Evolutionary conservation across 2,888 invertebrate genomes (phyloP), one percentile per base, ranked within the genome.

Genomic region (Coelopa pilipes): DNA sequence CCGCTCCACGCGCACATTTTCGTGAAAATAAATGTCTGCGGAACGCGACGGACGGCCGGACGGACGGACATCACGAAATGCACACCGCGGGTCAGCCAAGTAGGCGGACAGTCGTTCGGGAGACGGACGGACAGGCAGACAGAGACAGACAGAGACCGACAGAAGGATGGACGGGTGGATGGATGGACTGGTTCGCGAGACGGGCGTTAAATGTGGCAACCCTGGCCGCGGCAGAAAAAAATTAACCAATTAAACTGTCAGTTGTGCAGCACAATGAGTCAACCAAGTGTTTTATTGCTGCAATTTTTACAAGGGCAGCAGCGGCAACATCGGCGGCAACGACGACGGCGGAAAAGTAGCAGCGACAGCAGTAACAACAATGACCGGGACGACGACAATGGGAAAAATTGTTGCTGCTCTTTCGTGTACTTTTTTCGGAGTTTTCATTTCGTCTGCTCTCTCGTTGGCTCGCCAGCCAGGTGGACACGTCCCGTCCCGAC

Each of bases 241-340:
- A 81, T 82, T 80, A 81, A 83, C 83, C 83, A 83, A 83, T 83
- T 83, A 83, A 83, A 83, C 84, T 84, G 84, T 84, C 84, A 83
- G 83, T 82, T 81, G 80, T 84, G 81, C 66, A 69, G 65, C 63
- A 70, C 81, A 80, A 81, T 75, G 78, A 82, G 79, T 82, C 83
- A 83, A 76, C 78, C 80, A 78, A 82, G 79, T 83, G 81, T 83
- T 83, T 83, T 83, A 83, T 83, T 78, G 80, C 77, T 59, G 77
- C 79, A 78, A 79, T 78, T 73, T 73, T 73, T 70, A 24, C 57
- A 53, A 53, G 24, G 21, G n/a, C 21, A 66, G 62, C 70, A 63
- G 50, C 66, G 50, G 24, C 63, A 59, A 21, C 65, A 68, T 72
- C 50, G 73, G 47, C 73, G 63, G 76, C 75, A 75, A 76, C 21